Evolutionary conservation across 1,140 invertebrate species (phyloP), one percentile per base, ranked within the genome.

Genomic region (Steinernema khuongi): DNA sequence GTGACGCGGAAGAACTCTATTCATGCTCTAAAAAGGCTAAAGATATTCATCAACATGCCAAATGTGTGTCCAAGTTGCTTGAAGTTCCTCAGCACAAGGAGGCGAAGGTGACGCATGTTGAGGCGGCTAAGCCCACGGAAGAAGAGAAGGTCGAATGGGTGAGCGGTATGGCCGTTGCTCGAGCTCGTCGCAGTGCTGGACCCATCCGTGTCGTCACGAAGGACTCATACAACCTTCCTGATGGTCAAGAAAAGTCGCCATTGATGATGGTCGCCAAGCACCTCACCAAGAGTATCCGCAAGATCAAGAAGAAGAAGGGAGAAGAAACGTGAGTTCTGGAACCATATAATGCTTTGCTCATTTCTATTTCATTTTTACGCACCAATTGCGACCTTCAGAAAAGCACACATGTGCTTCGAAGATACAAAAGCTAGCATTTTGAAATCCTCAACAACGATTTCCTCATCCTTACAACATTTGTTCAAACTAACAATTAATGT

Each of bases 281-380:
- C 14, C 26, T 77, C 44, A 77, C 76, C 1, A 77, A 69, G 1
- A 72, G 44, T 22, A 43, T 77, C 0, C 26, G 74, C 68, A 31
- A 19, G 17, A n/a, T 77, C 29, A 77, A 77, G 66, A 76, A 77
- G n/a, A 77, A 77, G 41, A 73, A 74, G 31, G 74, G 31, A 2
- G 33, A 43, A 14, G 68, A 43, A 33, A 74, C 11, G 73, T 74
- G 17, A 33, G 70, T n/a, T 72, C n/a, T 14, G 30, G 26, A 22
- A 4, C 26, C 26, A 26, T 2, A 67, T 67, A 2, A 67, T 67
- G 60, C n/a, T n/a, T n/a, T n/a, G n/a, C n/a, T n/a, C n/a, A n/a
- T n/a, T n/a, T n/a, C n/a, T n/a, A n/a, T n/a, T n/a, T n/a, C n/a
- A n/a, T n/a, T n/a, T n/a, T n/a, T n/a, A n/a, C n/a, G n/a, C n/a